Conservation (phyloP, 2,113 vertebrate genomes). For the Megaceryle maxima region DNA sequence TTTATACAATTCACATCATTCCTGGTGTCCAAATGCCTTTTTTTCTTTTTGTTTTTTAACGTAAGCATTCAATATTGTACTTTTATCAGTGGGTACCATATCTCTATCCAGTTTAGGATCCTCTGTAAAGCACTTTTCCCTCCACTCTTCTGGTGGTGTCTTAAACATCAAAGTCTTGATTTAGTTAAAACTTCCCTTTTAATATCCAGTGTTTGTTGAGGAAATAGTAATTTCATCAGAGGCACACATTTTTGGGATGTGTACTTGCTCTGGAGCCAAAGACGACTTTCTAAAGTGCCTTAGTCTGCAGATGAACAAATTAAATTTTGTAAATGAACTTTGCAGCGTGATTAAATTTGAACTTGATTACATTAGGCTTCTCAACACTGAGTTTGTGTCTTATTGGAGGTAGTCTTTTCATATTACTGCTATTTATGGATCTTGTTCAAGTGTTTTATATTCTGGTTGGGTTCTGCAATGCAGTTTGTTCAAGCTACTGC, state of each 20-base stretch:
- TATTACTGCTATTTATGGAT: slow-evolving; percentile 72
- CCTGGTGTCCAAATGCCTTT: neutral
- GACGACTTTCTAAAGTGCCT: neutral
- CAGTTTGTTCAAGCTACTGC: slow-evolving; percentile 78
- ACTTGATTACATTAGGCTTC: slow-evolving; percentile 66
- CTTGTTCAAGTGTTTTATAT: slow-evolving; percentile 65
- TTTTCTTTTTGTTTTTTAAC: neutral
- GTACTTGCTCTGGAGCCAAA: neutral
- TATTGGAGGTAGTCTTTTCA: slow-evolving; percentile 68
- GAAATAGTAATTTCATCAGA: neutral
- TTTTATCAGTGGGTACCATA: neutral
- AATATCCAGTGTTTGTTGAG: neutral
- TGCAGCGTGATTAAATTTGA: slow-evolving; percentile 63
- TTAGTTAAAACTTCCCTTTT: neutral
- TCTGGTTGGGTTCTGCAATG: slow-evolving; percentile 72
- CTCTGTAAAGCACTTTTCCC: neutral
- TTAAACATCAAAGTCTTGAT: neutral
- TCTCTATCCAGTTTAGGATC: neutral
- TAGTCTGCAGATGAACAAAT: slow-evolving; percentile 56
- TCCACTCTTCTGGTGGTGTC: neutral
- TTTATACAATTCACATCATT: neutral
- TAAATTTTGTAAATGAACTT: slow-evolving; percentile 66
- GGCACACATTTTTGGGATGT: neutral
- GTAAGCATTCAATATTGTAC: neutral
- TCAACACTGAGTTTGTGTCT: slow-evolving; percentile 42